Conservation (phyloP, 92 coral and sea anemone species). For the Heliopora coerulea region DNA sequence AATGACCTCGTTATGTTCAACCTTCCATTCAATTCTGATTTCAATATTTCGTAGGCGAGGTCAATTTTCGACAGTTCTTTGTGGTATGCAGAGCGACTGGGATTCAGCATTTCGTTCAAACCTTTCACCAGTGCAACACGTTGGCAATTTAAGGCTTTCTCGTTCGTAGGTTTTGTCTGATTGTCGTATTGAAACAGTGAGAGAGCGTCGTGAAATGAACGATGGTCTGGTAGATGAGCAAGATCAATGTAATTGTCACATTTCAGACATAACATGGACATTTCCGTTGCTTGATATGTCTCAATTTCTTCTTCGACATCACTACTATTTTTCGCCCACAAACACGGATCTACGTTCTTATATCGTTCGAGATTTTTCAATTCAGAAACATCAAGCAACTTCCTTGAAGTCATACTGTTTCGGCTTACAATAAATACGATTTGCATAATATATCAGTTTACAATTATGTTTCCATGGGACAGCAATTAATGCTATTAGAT, state of each 20-base stretch:
- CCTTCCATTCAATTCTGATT: slow-evolving; percentile 73
- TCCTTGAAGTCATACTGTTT: too few relatives aligned
- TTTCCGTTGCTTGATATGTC: slow-evolving; percentile 46
- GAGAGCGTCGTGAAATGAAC: slow-evolving; percentile 77
- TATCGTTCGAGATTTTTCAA: background rate
- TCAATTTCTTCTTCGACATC: slow-evolving; percentile 12
- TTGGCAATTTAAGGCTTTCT: slow-evolving; percentile 66
- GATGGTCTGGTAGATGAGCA: slow-evolving; percentile 71
- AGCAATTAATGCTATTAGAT: too few relatives aligned
- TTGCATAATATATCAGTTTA: too few relatives aligned
- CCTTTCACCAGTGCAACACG: slow-evolving; percentile 73
- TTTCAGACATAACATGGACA: slow-evolving; percentile 77
- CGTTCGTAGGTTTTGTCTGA: slow-evolving; percentile 63
- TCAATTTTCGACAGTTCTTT: slow-evolving; percentile 76
- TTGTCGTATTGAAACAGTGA: slow-evolving; percentile 63
- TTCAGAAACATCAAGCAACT: background rate
- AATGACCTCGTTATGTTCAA: slow-evolving; percentile 50
- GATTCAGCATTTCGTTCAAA: slow-evolving; percentile 65
- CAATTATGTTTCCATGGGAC: too few relatives aligned
- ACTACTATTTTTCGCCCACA: background rate
- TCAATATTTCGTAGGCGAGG: slow-evolving; percentile 77
- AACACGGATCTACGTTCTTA: background rate
- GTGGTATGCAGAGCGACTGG: slow-evolving; percentile 71
- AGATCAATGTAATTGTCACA: slow-evolving; percentile 85
- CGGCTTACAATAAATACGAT: too few relatives aligned